Percentiles rank a stretch among this genome's conserved stretches.
These are phyloP conservation scores for Parotocinclus haroldoi DNA, from an alignment of 2,797 vertebrate genomes.

Conservation along the genomic window DNA sequence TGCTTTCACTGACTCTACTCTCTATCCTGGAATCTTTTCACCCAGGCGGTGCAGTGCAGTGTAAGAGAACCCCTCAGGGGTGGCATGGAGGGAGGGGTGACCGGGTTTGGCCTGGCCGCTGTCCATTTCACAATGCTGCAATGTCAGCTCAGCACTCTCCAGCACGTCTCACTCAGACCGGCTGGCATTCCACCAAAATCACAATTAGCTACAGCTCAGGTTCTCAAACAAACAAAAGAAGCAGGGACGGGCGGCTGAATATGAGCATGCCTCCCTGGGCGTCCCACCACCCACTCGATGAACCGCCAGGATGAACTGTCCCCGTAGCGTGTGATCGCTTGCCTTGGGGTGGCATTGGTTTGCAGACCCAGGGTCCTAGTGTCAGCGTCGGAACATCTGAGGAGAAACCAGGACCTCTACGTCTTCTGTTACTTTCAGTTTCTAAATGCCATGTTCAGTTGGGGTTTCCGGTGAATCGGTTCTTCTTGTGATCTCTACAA, in stretches of 20 bases:
- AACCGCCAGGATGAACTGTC: too few relatives aligned
- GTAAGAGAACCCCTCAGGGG: conserved; percentile 57
- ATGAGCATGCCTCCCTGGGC: not conserved
- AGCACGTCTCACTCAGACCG: conserved; percentile 10
- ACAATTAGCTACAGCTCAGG: conserved; percentile 31
- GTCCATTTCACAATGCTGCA: conserved; percentile 56
- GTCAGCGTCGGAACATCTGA: too few relatives aligned
- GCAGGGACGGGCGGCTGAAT: not conserved
- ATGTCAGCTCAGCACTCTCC: conserved; percentile 35
- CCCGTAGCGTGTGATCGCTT: too few relatives aligned
- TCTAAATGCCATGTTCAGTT: too few relatives aligned
- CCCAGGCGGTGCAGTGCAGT: conserved; percentile 46
- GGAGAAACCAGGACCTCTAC: too few relatives aligned
- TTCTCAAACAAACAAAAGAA: conserved; percentile 33
- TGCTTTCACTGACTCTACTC: conserved; percentile 41
- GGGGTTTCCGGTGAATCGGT: too few relatives aligned
- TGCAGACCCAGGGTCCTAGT: too few relatives aligned
- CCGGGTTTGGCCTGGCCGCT: conserved; percentile 66
- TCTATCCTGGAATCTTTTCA: conserved; percentile 52
- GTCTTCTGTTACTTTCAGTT: too few relatives aligned
- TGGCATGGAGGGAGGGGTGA: conserved; percentile 56
- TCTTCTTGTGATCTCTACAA: too few relatives aligned
- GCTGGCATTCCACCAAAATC: conserved; percentile 5
- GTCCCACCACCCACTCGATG: too few relatives aligned
- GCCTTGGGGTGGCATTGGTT: too few relatives aligned